Base-by-base conservation (phyloP, 2,888 invertebrate genomes). In the Fragum sueziense region DNA sequence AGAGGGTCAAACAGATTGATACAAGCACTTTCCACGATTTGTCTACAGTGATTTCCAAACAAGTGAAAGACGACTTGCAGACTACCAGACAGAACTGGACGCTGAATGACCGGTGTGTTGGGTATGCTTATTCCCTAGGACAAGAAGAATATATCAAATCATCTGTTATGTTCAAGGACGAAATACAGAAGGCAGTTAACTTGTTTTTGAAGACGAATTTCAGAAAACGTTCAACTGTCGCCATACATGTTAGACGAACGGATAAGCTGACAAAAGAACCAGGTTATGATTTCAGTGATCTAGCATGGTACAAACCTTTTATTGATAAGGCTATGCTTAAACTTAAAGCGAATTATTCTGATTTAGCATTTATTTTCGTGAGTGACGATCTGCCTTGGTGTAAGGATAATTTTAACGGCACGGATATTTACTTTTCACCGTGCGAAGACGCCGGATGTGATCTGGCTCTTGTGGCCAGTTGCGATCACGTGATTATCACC, bases 221-320 rank as follows among this genome's bases (percentile, higher is more conserved):
- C 22, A n/a, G 22, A 62, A 62, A 62, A n/a, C 62, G 62, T 20
- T 29, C 62, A n/a, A 33, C 62, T 1, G 62, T 62, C n/a, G 62
- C 62, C 7, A 62, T 62, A 17, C 62, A 62, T 29, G 34, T 33
- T 33, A 25, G 62, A 9, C 33, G 62, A 33, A 62, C 62, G 11
- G 62, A 62, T 17, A 33, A 29, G 31, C 33, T 62, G n/a, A 47
- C 47, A 14, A 34, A 34, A 17, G n/a, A 31, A 29, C 29, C 34
- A 14, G n/a, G 20, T 20, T 62, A 62, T 33, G 62, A 34, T 7
- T 34, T 34, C 22, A 14, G 17, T 9, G 34, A 34, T 62, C 22
- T 62, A 4, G 34, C 33, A 3, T 62, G 62, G 62, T 62, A 62
- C 29, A 33, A n/a, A 29, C 34, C 25, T 6, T 62, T 20, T 7